A percentile compares a stretch with the other conserved stretches of the same genome.
These are phyloP conservation scores for Microtus richardsoni DNA, from an alignment of 2,113 vertebrate species.

Conservation along the genomic window DNA sequence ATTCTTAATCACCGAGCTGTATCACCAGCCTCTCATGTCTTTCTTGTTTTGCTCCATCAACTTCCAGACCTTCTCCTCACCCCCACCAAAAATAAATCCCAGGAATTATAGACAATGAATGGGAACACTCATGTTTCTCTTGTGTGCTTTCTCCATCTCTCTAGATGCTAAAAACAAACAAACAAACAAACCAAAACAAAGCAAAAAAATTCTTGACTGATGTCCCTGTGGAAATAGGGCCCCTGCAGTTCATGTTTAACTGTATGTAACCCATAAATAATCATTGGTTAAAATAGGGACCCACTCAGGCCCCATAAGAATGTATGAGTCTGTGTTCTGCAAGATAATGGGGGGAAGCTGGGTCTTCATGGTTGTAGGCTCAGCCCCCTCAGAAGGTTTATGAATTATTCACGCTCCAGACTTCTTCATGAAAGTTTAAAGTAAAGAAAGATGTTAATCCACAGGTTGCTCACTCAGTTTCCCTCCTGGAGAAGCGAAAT, in stretches of 20 bases:
- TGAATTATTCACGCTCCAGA: background rate
- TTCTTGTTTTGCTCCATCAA: background rate
- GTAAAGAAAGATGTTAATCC: slow-evolving; percentile 57
- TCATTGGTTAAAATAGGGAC: background rate
- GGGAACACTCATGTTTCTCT: background rate
- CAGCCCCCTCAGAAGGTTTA: slow-evolving; percentile 1
- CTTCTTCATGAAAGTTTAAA: slow-evolving; percentile 55
- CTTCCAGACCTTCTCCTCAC: background rate
- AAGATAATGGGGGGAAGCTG: background rate
- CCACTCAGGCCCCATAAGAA: background rate
- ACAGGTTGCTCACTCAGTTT: slow-evolving; percentile 42
- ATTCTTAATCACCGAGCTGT: background rate
- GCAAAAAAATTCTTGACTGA: background rate
- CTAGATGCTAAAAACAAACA: background rate
- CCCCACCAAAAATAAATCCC: background rate
- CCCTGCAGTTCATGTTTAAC: background rate
- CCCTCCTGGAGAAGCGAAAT: slow-evolving; percentile 11
- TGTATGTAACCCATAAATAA: background rate
- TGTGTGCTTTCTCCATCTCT: background rate
- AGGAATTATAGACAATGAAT: background rate
- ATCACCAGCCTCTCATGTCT: background rate
- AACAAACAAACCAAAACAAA: background rate
- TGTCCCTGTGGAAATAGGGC: background rate
- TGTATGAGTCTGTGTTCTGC: background rate
- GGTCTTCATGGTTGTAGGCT: background rate